Base-by-base conservation (phyloP, 2,888 invertebrate genomes). In the Ophion obscuratus region DNA sequence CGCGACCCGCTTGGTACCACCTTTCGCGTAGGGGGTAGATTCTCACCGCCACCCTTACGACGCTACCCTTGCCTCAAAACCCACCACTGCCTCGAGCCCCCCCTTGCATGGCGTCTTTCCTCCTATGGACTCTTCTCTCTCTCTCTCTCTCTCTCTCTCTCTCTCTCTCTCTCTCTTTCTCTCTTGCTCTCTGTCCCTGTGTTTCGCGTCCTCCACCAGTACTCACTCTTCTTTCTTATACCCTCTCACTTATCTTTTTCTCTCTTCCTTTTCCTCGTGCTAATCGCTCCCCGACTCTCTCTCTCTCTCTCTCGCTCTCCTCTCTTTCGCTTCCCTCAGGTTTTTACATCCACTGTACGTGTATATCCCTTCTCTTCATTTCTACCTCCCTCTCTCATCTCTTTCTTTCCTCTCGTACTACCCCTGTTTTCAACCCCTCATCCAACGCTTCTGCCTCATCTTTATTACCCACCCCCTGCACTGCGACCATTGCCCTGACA, bases 21-120 rank as follows among this genome's bases (percentile, higher is more conserved):
- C 75, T 70, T 75, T 44, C 67, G 20, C 66, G 61, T 44, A 70
- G 75, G 73, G 74, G 67, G 66, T 90, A 89, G 88, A 88, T 90
- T 91, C 90, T 91, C 91, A 91, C 91, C 91, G 91, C 90, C 91
- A 92, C 91, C 91, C 86, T 66, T 62, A 73, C 75, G 20, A 24
- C 68, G 40, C 83, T 79, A 79, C 71, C 75, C 67, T 71, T 61
- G 66, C 71, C 71, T 61, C 68, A n/a, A 66, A 62, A 57, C 59
- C 81, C 76, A 67, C 81, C 62, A 74, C 76, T 59, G 66, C 83
- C 75, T 47, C 73, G 62, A 67, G 67, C 74, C 70, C 64, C 78
- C 59, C 40, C 40, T 9, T 40, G 73, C 66, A 76, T 61, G 40
- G 71, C 68, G 66, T 85, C 83, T 75, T 78, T 73, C 80, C 80